Evolutionary conservation across 2,888 invertebrate genomes (phyloP).

Genomic region (Catocala sponsa): DNA sequence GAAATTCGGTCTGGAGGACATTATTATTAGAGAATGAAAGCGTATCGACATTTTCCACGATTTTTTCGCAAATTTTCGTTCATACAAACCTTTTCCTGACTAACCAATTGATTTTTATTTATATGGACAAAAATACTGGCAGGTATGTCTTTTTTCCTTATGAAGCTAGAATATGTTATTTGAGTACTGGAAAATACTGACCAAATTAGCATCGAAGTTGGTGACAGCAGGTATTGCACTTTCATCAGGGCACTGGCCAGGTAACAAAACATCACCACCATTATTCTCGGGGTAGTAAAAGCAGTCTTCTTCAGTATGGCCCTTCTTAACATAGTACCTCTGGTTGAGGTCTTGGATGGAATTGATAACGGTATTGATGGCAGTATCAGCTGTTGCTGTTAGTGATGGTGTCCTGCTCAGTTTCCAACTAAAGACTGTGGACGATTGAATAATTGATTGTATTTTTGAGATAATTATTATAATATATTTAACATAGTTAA

Average conservation of each 20-base stretch:
- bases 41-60: too few relatives aligned
- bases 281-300: slow-evolving; percentile 77
- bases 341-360: slow-evolving; percentile 65
- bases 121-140: too few relatives aligned
- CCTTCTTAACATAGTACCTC: slow-evolving; percentile 62
- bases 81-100: too few relatives aligned
- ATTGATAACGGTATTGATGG: slow-evolving; percentile 58
- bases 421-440: slow-evolving; percentile 74
- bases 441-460: not conserved
- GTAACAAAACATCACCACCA: slow-evolving; percentile 71
- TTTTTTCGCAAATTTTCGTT: too few relatives aligned
- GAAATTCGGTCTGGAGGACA: too few relatives aligned
- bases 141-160: too few relatives aligned
- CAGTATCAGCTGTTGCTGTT: slow-evolving; percentile 35
- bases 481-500: too few relatives aligned
- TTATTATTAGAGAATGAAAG: too few relatives aligned
- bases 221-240: slow-evolving; percentile 55
- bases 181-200: slow-evolving; percentile 47
- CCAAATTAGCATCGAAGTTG: slow-evolving; percentile 61
- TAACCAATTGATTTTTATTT: too few relatives aligned
- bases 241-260: slow-evolving; percentile 66
- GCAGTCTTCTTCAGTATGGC: slow-evolving; percentile 68
- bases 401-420: slow-evolving; percentile 63
- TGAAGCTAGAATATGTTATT: too few relatives aligned
- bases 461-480: not conserved